Conservation (phyloP, 2,888 invertebrate genomes). For the Drosophila lutescens region DNA sequence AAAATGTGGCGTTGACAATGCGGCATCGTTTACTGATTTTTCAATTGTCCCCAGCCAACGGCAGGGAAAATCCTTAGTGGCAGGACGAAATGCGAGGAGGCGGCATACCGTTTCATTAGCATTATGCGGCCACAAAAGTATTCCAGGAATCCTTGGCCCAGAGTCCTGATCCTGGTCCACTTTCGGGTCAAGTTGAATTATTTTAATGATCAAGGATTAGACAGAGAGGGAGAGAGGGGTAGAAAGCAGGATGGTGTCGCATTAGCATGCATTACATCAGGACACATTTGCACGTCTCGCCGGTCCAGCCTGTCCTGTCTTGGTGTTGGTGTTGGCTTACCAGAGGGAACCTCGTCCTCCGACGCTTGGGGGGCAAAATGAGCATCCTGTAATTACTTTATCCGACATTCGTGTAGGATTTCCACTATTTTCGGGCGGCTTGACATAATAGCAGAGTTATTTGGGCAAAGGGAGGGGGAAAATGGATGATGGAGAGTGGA, state of each 20-base stretch:
- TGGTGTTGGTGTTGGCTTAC: constrained; percentile 22
- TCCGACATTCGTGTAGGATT: constrained; percentile 62
- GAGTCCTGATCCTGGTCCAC: constrained; percentile 21
- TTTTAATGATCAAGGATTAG: constrained; percentile 42
- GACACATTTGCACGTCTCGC: constrained; percentile 44
- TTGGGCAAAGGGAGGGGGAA: background rate
- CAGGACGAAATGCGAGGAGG: background rate
- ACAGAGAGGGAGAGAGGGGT: background rate
- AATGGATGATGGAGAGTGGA: constrained; percentile 9
- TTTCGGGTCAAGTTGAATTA: constrained; percentile 47
- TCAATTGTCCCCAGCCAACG: constrained; percentile 45
- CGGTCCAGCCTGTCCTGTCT: constrained; percentile 1
- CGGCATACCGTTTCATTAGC: constrained; percentile 45
- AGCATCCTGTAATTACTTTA: constrained; percentile 65
- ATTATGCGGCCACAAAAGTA: constrained; percentile 31
- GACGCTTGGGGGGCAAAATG: background rate
- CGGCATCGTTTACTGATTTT: constrained; percentile 51
- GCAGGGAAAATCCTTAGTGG: constrained; percentile 18
- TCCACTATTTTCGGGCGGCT: constrained; percentile 56
- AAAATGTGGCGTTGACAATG: constrained; percentile 44
- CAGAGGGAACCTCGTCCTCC: background rate
- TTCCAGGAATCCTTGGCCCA: constrained; percentile 40
- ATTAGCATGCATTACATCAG: constrained; percentile 59
- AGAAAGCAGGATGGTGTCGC: constrained; percentile 18
- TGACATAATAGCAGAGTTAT: constrained; percentile 40